Evolutionary conservation across 2,888 invertebrate species (phyloP).

Genomic region (Anorthoa munda): DNA sequence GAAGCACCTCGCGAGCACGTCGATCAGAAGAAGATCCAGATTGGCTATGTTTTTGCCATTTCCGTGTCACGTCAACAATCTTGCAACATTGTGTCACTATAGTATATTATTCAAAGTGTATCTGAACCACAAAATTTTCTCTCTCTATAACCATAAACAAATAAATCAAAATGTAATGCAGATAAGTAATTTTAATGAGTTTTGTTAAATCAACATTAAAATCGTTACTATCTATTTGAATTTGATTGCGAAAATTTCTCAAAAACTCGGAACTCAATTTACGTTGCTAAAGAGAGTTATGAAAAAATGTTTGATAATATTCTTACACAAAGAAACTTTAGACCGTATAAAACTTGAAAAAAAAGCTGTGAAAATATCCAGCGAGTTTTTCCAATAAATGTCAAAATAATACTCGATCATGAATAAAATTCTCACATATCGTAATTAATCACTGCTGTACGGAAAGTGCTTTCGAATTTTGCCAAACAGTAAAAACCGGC

Average conservation of each 20-base stretch:
- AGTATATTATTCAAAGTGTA: too few relatives aligned
- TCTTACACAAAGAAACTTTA: background rate
- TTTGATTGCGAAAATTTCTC: slow-evolving; percentile 17
- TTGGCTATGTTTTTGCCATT: too few relatives aligned
- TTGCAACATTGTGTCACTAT: too few relatives aligned
- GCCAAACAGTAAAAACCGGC: too few relatives aligned
- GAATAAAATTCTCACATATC: background rate
- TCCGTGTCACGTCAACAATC: too few relatives aligned
- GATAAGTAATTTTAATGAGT: slow-evolving; percentile 27
- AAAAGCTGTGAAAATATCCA: background rate
- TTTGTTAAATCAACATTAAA: slow-evolving; percentile 27
- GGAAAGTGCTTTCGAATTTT: too few relatives aligned
- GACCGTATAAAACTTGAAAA: slow-evolving; percentile 4
- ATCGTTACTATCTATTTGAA: slow-evolving; percentile 25
- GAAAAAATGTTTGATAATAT: background rate
- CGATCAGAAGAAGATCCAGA: too few relatives aligned
- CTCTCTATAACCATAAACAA: background rate
- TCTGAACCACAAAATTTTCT: background rate
- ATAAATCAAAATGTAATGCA: background rate
- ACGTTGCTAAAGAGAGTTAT: slow-evolving; percentile 4
- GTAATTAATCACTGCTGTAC: too few relatives aligned
- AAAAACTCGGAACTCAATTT: slow-evolving; percentile 30
- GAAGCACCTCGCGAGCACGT: too few relatives aligned
- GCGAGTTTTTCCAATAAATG: background rate
- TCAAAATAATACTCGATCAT: background rate